Evolutionary conservation across 1,140 invertebrate genomes (phyloP).

Genomic region (Globodera rostochiensis): DNA sequence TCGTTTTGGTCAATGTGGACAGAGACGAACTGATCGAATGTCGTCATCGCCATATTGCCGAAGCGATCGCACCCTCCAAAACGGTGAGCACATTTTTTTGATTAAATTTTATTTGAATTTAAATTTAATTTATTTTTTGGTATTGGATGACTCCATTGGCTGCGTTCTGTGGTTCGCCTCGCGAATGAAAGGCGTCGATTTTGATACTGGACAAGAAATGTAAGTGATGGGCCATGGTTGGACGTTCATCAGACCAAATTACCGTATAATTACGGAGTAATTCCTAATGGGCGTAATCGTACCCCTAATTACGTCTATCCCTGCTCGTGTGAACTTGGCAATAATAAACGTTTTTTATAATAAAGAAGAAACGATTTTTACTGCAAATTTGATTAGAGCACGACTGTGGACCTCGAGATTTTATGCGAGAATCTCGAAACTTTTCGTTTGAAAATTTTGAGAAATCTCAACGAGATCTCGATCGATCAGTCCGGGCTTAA

Average conservation of each 20-base stretch:
- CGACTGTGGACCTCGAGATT: not conserved
- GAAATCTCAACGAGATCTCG: too few species aligned
- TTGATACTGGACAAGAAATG: conserved; percentile 27
- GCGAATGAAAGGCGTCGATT: conserved; percentile 71
- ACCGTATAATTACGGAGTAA: too few species aligned
- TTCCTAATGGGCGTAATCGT: too few species aligned
- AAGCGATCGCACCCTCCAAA: conserved; percentile 64
- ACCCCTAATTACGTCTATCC: too few species aligned
- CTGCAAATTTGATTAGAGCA: conserved; percentile 40
- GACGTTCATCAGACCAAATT: too few species aligned
- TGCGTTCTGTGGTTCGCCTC: conserved; percentile 95
- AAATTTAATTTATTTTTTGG: not conserved
- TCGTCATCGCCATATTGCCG: conserved; percentile 29
- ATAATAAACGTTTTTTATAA: not conserved
- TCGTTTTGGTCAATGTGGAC: conserved; percentile 39
- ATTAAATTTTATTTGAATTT: too few species aligned
- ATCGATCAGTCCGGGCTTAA: too few species aligned
- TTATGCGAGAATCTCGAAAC: too few species aligned
- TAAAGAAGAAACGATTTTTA: not conserved
- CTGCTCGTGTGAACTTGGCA: too few species aligned
- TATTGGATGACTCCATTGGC: conserved; percentile 86
- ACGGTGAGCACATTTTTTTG: conserved; percentile 71
- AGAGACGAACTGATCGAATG: conserved; percentile 46
- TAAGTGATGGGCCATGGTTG: not conserved
- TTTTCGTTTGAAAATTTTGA: too few species aligned